These are phyloP conservation scores for Lasioglossum morio DNA, from an alignment of 2,888 invertebrate species.

Conservation along the genomic window DNA sequence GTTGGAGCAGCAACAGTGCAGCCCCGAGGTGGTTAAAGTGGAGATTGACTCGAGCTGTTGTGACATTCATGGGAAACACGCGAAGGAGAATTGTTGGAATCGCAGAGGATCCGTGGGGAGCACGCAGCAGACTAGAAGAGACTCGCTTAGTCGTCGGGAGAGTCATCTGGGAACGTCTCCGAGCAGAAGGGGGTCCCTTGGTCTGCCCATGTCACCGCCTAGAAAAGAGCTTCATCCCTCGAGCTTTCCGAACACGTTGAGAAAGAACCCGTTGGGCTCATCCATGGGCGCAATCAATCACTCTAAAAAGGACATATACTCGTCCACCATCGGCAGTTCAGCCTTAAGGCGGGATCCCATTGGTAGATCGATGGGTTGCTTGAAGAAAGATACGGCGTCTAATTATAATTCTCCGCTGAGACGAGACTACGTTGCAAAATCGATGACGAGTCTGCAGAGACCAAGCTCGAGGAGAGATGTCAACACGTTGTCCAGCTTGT, in stretches of 20 bases:
- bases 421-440: constrained; percentile 82
- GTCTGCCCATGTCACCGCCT: constrained; percentile 86
- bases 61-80: constrained; percentile 88
- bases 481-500: constrained; percentile 72
- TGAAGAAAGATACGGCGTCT: constrained; percentile 78
- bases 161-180: constrained; percentile 67
- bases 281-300: constrained; percentile 81
- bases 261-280: constrained; percentile 86
- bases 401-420: constrained; percentile 79
- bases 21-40: constrained; percentile 82
- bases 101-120: constrained; percentile 87
- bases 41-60: constrained; percentile 88
- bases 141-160: constrained; percentile 70
- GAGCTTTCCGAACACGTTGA: constrained; percentile 89
- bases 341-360: constrained; percentile 85
- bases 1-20: constrained; percentile 84
- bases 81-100: constrained; percentile 85
- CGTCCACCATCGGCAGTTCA: constrained; percentile 62
- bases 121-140: constrained; percentile 85
- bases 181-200: constrained; percentile 87
- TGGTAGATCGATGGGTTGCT: constrained; percentile 79
- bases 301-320: constrained; percentile 72
- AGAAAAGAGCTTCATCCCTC: constrained; percentile 89
- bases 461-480: constrained; percentile 70
- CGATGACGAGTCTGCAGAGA: constrained; percentile 81